Percentiles rank a stretch among this genome's conserved stretches.
These are phyloP conservation scores for Sitodiplosis mosellana DNA, from an alignment of 1,140 invertebrate genomes.

Conservation along the genomic window DNA sequence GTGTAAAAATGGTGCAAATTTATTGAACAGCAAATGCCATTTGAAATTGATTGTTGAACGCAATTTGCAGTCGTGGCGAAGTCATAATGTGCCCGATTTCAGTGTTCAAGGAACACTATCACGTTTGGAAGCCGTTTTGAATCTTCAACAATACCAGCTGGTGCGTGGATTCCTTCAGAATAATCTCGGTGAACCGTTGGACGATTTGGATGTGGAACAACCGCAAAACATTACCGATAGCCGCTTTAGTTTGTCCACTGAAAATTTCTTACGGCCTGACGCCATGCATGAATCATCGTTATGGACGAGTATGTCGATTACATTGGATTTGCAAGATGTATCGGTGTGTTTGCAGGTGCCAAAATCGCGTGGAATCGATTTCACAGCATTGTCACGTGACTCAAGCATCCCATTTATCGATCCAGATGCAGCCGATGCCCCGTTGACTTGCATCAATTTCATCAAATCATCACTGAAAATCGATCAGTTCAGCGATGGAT, in stretches of 20 bases:
- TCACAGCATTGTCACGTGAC: neutral
- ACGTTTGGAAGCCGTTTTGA: slow-evolving; percentile 65
- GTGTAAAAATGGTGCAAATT: slow-evolving; percentile 33
- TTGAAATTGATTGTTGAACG: slow-evolving; percentile 62
- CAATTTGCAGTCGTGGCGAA: slow-evolving; percentile 44
- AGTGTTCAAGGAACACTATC: slow-evolving; percentile 70
- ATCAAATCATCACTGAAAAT: slow-evolving; percentile 73
- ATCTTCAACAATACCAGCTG: slow-evolving; percentile 71
- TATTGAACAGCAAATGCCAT: slow-evolving; percentile 63
- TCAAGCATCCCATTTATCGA: neutral
- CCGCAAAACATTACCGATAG: slow-evolving; percentile 9
- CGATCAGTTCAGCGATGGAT: slow-evolving; percentile 68
- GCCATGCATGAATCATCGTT: slow-evolving; percentile 11
- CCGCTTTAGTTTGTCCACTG: slow-evolving; percentile 8
- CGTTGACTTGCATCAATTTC: slow-evolving; percentile 78
- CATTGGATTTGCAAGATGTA: slow-evolving; percentile 76
- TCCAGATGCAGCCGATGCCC: slow-evolving; percentile 14
- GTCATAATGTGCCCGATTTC: slow-evolving; percentile 57
- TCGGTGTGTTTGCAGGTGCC: slow-evolving; percentile 48
- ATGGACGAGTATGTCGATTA: slow-evolving; percentile 62
- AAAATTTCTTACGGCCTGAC: neutral
- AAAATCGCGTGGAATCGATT: neutral
- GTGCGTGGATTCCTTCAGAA: slow-evolving; percentile 73
- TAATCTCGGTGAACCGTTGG: slow-evolving; percentile 82
- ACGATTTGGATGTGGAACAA: slow-evolving; percentile 33